Evolutionary conservation across 2,888 invertebrate genomes (phyloP).

Genomic region (Trichogramma dendrolimi): DNA sequence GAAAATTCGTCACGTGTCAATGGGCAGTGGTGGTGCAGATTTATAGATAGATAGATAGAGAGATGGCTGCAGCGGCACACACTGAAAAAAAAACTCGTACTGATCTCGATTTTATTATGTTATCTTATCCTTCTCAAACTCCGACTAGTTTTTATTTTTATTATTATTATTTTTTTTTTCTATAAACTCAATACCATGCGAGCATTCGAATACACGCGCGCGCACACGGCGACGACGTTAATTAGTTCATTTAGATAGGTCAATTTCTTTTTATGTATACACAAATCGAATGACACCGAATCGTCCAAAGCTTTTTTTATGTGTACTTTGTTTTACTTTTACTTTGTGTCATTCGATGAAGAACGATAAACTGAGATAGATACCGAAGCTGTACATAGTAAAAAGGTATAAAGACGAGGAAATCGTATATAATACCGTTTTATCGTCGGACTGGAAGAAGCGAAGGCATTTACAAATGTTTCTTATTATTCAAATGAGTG

Average conservation of each 20-base stretch:
- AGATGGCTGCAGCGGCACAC: conserved; percentile 25
- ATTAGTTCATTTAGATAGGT: neutral
- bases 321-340: too few relatives aligned
- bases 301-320: too few relatives aligned
- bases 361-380: too few relatives aligned
- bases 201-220: neutral
- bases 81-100: conserved; percentile 16
- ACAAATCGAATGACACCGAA: too few relatives aligned
- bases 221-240: neutral
- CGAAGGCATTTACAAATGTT: too few relatives aligned
- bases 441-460: too few relatives aligned
- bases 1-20: neutral
- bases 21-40: neutral
- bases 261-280: neutral
- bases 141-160: conserved; percentile 3
- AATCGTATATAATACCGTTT: too few relatives aligned
- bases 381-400: too few relatives aligned
- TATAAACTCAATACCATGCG: conserved; percentile 8
- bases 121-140: neutral
- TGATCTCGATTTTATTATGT: conserved; percentile 25
- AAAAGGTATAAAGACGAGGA: too few relatives aligned
- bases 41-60: conserved; percentile 21
- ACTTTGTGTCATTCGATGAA: too few relatives aligned
- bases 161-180: conserved; percentile 18
- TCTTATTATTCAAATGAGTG: too few relatives aligned